Evolutionary conservation across 1,140 invertebrate species (phyloP).

Genomic region (Stenopsyche tienmushanensis): DNA sequence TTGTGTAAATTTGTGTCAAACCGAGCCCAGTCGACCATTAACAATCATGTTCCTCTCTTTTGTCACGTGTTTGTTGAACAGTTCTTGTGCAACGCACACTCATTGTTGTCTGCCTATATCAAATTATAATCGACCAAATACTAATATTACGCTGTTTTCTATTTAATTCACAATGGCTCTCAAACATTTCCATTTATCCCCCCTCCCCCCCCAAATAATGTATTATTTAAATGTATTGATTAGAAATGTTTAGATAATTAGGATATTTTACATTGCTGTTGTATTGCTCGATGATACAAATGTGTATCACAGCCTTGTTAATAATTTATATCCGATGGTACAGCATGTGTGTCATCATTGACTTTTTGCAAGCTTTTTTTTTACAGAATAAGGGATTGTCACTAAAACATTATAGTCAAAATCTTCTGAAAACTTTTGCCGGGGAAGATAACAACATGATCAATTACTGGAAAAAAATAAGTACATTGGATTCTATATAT

Average conservation of each 20-base stretch:
- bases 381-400: no score
- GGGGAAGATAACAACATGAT: no score
- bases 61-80: conserved; percentile 2
- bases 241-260: neutral
- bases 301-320: neutral
- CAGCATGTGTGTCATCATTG: no score
- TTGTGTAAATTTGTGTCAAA: conserved; percentile 15
- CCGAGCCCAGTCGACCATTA: conserved; percentile 6
- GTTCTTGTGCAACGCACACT: conserved; percentile 1
- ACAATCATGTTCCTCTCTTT: conserved; percentile 9
- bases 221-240: neutral
- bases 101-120: conserved; percentile 7
- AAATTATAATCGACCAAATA: conserved; percentile 2
- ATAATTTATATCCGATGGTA: no score
- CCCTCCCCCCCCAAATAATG: no score
- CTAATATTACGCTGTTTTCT: neutral
- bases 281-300: neutral
- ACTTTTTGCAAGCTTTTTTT: no score
- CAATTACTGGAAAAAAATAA: no score
- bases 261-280: neutral
- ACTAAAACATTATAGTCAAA: no score
- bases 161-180: neutral
- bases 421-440: no score
- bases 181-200: no score
- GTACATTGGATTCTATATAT: no score